Percentiles rank a stretch among this genome's conserved stretches.
Evolutionary conservation across 2,113 vertebrate genomes (phyloP).

Genomic region (Mesitornis unicolor): DNA sequence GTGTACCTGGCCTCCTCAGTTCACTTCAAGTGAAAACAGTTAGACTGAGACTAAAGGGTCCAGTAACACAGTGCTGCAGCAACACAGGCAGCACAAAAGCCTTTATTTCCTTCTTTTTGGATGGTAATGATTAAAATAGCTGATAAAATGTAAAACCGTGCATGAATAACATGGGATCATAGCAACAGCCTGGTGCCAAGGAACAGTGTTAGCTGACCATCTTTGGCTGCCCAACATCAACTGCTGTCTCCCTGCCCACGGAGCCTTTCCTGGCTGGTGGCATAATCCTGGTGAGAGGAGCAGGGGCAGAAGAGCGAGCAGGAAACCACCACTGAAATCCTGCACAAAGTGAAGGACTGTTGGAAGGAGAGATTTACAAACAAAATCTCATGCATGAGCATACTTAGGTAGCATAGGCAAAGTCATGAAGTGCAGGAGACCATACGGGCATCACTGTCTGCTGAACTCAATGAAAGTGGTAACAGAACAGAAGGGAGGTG

Average conservation of each 20-base stretch:
- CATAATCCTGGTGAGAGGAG: background rate
- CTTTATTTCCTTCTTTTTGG: background rate
- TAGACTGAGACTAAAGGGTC: background rate
- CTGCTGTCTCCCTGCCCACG: background rate
- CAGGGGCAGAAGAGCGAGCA: background rate
- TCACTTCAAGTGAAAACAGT: background rate
- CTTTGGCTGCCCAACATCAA: background rate
- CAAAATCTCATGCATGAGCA: background rate
- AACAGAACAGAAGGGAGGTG: background rate
- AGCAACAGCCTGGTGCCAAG: background rate
- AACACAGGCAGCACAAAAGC: background rate
- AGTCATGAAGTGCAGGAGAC: background rate
- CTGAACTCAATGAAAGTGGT: background rate
- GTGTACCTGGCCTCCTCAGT: background rate
- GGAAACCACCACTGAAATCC: background rate
- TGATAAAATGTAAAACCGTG: background rate
- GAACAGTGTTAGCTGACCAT: background rate
- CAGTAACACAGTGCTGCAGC: background rate
- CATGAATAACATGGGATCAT: background rate
- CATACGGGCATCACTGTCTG: background rate
- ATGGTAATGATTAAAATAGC: background rate
- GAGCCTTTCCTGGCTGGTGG: background rate
- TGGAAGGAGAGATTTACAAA: background rate
- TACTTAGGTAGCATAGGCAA: background rate
- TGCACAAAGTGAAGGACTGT: background rate